phyloP scores from a whole-genome alignment of 2,797 vertebrate species.

The Myotis vivesi region DNA sequence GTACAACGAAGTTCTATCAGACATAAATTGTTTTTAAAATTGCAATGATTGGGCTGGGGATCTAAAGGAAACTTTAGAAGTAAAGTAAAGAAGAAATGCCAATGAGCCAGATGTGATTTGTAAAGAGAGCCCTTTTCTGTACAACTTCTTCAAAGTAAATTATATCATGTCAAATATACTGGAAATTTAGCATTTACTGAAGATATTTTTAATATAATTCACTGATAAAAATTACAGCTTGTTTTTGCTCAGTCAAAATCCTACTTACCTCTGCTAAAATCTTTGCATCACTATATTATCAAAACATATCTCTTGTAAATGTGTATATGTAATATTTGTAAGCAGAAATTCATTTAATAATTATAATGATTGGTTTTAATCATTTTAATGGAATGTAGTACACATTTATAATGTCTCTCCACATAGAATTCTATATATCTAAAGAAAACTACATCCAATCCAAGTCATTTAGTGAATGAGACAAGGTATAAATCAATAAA shows the following conservation, averaged over 20 bases:
- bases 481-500: conserved; percentile 33
- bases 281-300: not conserved
- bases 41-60: not conserved
- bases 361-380: not conserved
- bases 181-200: not conserved
- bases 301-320: not conserved
- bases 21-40: not conserved
- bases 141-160: conserved; percentile 4
- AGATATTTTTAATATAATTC: conserved; percentile 3
- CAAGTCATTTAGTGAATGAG: not conserved
- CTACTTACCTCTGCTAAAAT: conserved; percentile 5
- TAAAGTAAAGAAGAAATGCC: not conserved
- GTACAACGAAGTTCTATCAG: not conserved
- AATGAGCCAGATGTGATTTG: not conserved
- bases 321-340: not conserved
- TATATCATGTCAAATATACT: not conserved
- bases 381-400: not conserved
- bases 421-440: not conserved
- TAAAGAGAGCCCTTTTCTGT: not conserved
- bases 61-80: not conserved
- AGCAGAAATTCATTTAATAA: conserved; percentile 13
- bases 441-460: not conserved
- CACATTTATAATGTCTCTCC: not conserved
- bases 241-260: conserved; percentile 42
- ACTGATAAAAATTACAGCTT: conserved; percentile 42